Evolutionary conservation across 2,888 invertebrate species (phyloP), one percentile per base, ranked within the genome.

Genomic region (Cheilosia impressa): DNA sequence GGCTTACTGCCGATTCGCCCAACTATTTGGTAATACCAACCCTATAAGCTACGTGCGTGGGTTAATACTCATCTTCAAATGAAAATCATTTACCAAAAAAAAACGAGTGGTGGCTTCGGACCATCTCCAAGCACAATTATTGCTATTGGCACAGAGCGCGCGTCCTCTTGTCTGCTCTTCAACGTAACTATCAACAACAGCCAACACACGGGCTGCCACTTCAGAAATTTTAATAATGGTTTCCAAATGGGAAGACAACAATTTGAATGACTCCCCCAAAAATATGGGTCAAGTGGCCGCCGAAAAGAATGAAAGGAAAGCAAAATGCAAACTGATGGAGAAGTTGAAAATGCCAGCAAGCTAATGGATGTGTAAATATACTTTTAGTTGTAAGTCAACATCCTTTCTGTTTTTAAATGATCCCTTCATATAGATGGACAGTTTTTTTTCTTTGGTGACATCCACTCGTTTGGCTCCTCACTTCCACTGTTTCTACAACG

Each of bases 351-450:
- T 50, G 71, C 27, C 58, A 34, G 27, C 27, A 45, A n/a, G n/a
- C 58, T 76, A 76, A 76, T 76, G 76, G 76, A 76, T 68, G 60
- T 68, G 68, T 68, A 76, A 76, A 76, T 68, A 76, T 68, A 76
- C 76, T 76, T 60, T 76, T 52, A 76, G 60, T 43, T 10, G 22
- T 58, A 53, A 68, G 53, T 76, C 66, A 76, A 76, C 58, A 68
- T 65, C 50, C 58, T 58, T 57, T 50, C 22, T 6, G 9, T 45
- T 45, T 38, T 62, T 38, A 31, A 55, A 55, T 24, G 17, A 10
- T 45, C 41, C 60, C 31, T 10, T 27, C 34, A 22, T 19, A 22
- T 4, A 13, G 4, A 4, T 41, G 13, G 13, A 41, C 34, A 31
- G 10, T 50, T 38, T 55, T 50, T 38, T 55, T 41, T 9, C 52